Evolutionary conservation across 2,113 vertebrate species (phyloP).

Genomic region (Thunnus maccoyii): DNA sequence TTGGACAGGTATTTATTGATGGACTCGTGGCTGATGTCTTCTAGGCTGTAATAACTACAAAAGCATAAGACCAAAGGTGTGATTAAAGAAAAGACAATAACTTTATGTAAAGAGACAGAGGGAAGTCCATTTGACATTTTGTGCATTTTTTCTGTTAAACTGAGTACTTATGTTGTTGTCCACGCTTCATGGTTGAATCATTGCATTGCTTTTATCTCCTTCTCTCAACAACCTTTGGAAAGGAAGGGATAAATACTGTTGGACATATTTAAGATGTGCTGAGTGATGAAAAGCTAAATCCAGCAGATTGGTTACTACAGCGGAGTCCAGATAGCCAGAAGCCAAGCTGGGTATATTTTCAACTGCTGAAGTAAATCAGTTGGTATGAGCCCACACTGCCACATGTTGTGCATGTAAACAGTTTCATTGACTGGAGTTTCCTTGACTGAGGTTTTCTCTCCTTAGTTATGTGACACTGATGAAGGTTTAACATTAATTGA

Average conservation of each 20-base stretch:
- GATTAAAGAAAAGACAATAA: not conserved
- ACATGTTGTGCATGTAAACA: too few relatives aligned
- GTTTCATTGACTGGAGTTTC: not conserved
- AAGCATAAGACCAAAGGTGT: conserved; percentile 16
- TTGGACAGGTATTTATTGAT: conserved; percentile 94
- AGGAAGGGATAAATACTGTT: not conserved
- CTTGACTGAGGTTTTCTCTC: not conserved
- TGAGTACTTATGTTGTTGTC: not conserved
- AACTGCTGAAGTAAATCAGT: too few relatives aligned
- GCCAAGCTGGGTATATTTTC: too few relatives aligned
- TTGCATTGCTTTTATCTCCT: not conserved
- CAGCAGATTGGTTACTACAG: too few relatives aligned
- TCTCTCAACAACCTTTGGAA: not conserved
- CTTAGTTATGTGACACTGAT: not conserved
- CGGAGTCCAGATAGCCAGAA: too few relatives aligned
- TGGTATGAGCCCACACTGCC: too few relatives aligned
- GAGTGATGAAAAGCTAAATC: not conserved
- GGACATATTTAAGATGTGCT: not conserved
- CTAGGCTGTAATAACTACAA: conserved; percentile 94
- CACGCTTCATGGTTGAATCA: not conserved
- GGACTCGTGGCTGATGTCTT: conserved; percentile 91
- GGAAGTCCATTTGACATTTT: too few relatives aligned
- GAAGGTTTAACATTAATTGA: not conserved
- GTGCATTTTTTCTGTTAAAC: not conserved
- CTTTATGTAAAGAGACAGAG: not conserved